Evolutionary conservation across 2,113 vertebrate species (phyloP).

Genomic region (Pteropus alecto): DNA sequence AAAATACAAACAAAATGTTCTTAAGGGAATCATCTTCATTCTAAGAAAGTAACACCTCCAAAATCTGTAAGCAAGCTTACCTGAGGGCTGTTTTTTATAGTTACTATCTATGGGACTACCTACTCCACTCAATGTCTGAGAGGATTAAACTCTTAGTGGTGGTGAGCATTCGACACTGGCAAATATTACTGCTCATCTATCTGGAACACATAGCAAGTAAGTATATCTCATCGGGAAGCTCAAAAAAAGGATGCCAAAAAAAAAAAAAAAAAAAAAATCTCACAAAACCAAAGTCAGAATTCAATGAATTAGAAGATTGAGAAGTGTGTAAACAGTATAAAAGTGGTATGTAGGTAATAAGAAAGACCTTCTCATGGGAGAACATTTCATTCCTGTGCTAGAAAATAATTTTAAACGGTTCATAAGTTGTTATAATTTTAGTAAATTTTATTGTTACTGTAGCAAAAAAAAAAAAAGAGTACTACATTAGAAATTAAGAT

Average conservation of each 20-base stretch:
- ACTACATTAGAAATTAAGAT: constrained; percentile 14
- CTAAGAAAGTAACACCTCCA: not conserved
- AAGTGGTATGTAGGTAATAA: not conserved
- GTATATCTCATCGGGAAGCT: not conserved
- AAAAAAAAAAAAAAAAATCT: not conserved
- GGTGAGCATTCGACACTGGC: not conserved
- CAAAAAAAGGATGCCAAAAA: not conserved
- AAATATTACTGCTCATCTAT: not conserved
- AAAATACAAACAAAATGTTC: not conserved
- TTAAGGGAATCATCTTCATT: not conserved
- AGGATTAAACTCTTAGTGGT: not conserved
- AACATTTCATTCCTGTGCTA: not conserved
- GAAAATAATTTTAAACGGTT: not conserved
- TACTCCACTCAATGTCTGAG: not conserved
- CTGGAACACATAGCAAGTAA: not conserved
- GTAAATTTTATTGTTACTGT: not conserved
- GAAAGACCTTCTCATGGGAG: not conserved
- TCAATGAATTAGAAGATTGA: not conserved
- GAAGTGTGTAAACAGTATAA: not conserved
- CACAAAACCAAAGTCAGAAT: not conserved
- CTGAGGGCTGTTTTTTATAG: not conserved
- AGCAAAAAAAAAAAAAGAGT: not conserved
- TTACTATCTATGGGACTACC: not conserved
- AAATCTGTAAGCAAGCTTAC: not conserved
- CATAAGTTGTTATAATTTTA: not conserved